These are phyloP conservation scores for Bucco capensis DNA, from an alignment of 2,113 vertebrate genomes.

Conservation along the genomic window DNA sequence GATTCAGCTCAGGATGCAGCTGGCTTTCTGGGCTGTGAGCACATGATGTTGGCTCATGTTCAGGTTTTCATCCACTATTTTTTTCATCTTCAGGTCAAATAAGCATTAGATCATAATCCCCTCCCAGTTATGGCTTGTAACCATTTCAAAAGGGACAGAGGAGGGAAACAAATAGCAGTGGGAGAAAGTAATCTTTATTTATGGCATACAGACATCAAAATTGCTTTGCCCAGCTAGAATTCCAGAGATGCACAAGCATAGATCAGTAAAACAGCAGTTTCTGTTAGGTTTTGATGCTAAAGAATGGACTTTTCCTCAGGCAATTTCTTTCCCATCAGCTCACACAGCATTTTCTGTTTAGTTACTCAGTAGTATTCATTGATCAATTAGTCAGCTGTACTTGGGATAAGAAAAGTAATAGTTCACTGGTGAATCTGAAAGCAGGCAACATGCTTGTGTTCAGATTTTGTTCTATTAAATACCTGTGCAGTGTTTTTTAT, in stretches of 20 bases:
- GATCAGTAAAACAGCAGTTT: conserved; percentile 49
- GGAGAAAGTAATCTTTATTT: conserved; percentile 25
- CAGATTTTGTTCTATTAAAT: not conserved
- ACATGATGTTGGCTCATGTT: not conserved
- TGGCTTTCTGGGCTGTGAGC: not conserved
- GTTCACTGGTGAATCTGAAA: not conserved
- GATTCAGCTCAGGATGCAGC: not conserved
- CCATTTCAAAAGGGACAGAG: not conserved
- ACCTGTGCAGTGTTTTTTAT: not conserved
- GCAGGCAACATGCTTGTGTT: not conserved
- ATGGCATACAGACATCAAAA: conserved; percentile 28
- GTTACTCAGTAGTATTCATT: conserved; percentile 41
- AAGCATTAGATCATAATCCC: not conserved
- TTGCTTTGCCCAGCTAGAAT: conserved; percentile 37
- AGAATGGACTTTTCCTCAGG: conserved; percentile 42
- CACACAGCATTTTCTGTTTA: conserved; percentile 49
- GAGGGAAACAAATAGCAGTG: conserved; percentile 16
- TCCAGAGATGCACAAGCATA: not conserved
- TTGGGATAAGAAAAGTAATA: not conserved
- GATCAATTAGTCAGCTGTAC: conserved; percentile 33
- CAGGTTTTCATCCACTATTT: not conserved
- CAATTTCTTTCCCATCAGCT: conserved; percentile 37
- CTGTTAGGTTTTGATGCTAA: conserved; percentile 20
- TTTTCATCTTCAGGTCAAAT: not conserved
- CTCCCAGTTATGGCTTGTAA: not conserved